A percentile compares a stretch with the other conserved stretches of the same genome.
These are phyloP conservation scores for Characodon lateralis DNA, from an alignment of 2,797 vertebrate genomes.

Conservation along the genomic window DNA sequence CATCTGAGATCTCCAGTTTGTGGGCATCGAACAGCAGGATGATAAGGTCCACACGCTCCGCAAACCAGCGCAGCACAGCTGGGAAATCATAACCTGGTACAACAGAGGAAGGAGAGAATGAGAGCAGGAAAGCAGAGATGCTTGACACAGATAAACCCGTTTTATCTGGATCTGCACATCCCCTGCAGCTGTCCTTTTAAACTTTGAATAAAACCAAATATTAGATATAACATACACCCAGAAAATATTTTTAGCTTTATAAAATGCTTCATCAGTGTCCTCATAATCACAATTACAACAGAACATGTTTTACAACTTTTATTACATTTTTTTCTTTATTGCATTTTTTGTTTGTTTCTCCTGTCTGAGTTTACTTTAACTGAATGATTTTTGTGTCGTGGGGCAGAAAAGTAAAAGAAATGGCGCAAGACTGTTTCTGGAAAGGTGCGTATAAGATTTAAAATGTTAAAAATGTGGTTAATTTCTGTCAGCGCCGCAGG, in stretches of 20 bases:
- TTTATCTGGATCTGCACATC: constrained; percentile 27
- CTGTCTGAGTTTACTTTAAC: neutral
- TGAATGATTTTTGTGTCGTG: neutral
- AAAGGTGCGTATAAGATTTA: neutral
- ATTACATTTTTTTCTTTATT: no score
- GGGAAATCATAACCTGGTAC: constrained; percentile 92
- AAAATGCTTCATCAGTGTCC: no score
- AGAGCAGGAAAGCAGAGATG: constrained; percentile 52
- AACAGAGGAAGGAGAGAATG: neutral
- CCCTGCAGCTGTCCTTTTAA: neutral
- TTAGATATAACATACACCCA: no score
- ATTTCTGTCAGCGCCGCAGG: constrained; percentile 1
- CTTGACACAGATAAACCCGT: constrained; percentile 58
- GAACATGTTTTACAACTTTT: neutral
- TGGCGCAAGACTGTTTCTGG: neutral
- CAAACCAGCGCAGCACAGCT: constrained; percentile 93
- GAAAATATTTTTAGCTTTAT: no score
- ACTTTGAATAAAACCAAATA: no score
- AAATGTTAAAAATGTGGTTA: neutral
- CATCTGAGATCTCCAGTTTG: constrained; percentile 95
- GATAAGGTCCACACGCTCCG: constrained; percentile 92
- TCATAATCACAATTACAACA: no score
- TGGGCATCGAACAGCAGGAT: constrained; percentile 95
- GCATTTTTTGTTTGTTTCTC: neutral
- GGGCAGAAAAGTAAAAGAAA: neutral